A percentile compares a stretch with the other conserved stretches of the same genome.
Evolutionary conservation across 2,113 vertebrate species (phyloP).

Genomic region (Callochromis pleurospilus): DNA sequence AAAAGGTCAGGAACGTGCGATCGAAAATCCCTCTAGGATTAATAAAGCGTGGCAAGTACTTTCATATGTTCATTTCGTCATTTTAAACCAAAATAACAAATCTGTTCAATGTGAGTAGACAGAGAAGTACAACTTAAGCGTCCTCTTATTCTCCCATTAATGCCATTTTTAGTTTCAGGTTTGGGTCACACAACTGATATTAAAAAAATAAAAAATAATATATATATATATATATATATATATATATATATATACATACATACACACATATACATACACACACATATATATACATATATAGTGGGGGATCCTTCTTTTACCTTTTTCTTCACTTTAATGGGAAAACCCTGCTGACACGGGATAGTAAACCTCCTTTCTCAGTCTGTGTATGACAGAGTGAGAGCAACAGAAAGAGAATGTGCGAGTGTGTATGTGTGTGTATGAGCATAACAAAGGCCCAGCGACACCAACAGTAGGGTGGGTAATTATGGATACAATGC

Average conservation of each 20-base stretch:
- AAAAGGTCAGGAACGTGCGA: not conserved
- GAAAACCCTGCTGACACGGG: conserved; percentile 15
- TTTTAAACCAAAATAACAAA: not conserved
- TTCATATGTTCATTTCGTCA: not conserved
- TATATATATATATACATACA: no score
- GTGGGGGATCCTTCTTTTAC: not conserved
- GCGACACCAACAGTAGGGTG: not conserved
- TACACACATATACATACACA: no score
- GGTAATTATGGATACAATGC: conserved; percentile 37
- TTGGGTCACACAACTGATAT: not conserved
- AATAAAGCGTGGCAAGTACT: not conserved
- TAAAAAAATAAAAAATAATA: no score
- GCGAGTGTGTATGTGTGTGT: not conserved
- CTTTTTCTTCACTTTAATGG: not conserved
- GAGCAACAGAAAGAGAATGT: not conserved
- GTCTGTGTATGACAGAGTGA: not conserved
- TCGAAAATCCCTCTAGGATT: not conserved
- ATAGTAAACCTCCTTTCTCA: not conserved
- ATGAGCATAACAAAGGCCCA: not conserved
- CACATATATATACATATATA: no score
- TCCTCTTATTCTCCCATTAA: not conserved
- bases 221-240: no score
- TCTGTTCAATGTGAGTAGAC: not conserved
- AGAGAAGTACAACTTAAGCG: not conserved
- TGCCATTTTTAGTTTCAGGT: not conserved